phyloP scores from a whole-genome alignment of 2,113 vertebrate genomes.

The Antigone vipio region DNA sequence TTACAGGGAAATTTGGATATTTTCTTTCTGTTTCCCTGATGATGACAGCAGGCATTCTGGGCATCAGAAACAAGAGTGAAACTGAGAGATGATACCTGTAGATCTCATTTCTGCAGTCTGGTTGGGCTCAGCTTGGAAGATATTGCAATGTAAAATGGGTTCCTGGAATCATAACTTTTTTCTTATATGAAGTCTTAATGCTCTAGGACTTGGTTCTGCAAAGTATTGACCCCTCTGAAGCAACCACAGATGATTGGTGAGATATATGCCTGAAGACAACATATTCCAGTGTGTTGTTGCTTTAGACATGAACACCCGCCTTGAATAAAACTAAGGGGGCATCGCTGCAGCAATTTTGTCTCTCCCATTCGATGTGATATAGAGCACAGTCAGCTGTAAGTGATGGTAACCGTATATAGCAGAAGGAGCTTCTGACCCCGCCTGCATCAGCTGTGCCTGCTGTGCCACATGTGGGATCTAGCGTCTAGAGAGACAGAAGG shows the following conservation, averaged over 20 bases:
- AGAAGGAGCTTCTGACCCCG: background rate
- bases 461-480: fast-evolving
- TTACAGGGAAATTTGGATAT: background rate
- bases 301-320: background rate
- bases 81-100: background rate
- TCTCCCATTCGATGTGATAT: fast-evolving
- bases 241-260: background rate
- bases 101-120: background rate
- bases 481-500: background rate
- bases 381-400: fast-evolving
- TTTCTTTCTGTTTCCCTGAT: background rate
- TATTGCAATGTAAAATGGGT: background rate
- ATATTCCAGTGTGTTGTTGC: fast-evolving
- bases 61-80: background rate
- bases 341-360: background rate
- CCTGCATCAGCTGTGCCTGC: background rate
- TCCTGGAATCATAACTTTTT: background rate
- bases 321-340: background rate
- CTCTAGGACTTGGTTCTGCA: background rate
- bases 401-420: background rate
- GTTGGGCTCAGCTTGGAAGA: background rate
- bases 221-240: background rate
- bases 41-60: background rate
- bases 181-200: background rate
- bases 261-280: background rate